phyloP scores from a whole-genome alignment of 2,888 invertebrate species.

The Himalopsyche tibetana region DNA sequence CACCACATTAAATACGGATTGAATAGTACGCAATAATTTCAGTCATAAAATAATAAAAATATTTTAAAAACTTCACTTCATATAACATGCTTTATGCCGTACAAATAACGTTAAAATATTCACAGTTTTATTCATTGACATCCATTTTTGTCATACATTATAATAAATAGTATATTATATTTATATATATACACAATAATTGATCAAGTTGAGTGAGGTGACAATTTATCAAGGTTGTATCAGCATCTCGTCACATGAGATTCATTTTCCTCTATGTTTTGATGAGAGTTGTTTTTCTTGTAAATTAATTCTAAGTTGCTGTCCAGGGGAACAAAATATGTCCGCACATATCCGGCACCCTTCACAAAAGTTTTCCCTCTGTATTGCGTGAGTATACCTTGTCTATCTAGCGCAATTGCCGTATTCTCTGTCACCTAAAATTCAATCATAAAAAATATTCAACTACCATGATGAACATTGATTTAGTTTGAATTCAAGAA shows the following conservation, averaged over 20 bases:
- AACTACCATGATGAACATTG: too few relatives aligned
- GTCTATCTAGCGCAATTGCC: constrained; percentile 81
- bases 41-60: too few relatives aligned
- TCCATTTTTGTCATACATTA: not conserved
- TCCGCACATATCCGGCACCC: constrained; percentile 82
- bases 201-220: not conserved
- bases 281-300: constrained; percentile 66
- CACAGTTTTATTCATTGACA: too few relatives aligned
- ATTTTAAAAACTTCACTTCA: too few relatives aligned
- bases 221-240: not conserved
- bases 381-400: constrained; percentile 82
- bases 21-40: too few relatives aligned
- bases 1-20: too few relatives aligned
- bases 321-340: constrained; percentile 84
- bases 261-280: not conserved
- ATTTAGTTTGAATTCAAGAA: too few relatives aligned
- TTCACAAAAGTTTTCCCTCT: constrained; percentile 85
- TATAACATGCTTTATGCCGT: too few relatives aligned
- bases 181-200: not conserved
- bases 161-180: not conserved
- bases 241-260: constrained; percentile 46
- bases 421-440: constrained; percentile 83
- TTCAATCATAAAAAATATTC: not conserved
- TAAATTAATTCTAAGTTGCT: constrained; percentile 77
- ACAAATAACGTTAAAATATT: too few relatives aligned